Evolutionary conservation across 2,888 invertebrate species (phyloP).

Genomic region (Herminia tarsipennalis): DNA sequence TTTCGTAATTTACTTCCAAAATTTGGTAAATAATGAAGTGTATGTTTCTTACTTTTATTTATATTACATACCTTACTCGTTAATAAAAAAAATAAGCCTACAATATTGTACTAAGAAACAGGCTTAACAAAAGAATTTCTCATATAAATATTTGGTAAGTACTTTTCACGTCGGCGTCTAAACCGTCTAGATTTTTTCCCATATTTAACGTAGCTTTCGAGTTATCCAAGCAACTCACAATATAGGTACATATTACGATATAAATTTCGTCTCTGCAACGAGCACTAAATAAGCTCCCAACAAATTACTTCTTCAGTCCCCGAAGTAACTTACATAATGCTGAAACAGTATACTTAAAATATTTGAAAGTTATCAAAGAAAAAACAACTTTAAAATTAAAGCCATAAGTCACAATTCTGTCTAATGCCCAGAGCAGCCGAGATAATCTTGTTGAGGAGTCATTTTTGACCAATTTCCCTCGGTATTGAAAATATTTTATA

Average conservation of each 20-base stretch:
- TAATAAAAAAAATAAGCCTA: too few species aligned
- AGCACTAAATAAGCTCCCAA: slow-evolving; percentile 46
- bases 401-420: slow-evolving; percentile 44
- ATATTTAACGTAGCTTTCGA: slow-evolving; percentile 26
- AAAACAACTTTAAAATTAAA: slow-evolving; percentile 49
- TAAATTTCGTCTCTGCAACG: slow-evolving; percentile 41
- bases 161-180: not conserved
- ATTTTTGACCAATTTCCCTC: slow-evolving; percentile 77
- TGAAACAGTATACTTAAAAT: slow-evolving; percentile 58
- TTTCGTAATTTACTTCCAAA: too few species aligned
- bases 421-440: slow-evolving; percentile 39
- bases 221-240: slow-evolving; percentile 26
- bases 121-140: not conserved
- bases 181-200: slow-evolving; percentile 12
- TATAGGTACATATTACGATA: slow-evolving; percentile 38
- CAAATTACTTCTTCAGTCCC: slow-evolving; percentile 51
- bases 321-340: slow-evolving; percentile 56
- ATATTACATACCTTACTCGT: too few species aligned
- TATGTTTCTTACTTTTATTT: too few species aligned
- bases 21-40: too few species aligned
- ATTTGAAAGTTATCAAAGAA: slow-evolving; percentile 44
- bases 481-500: slow-evolving; percentile 76
- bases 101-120: not conserved
- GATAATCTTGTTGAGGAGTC: slow-evolving; percentile 73
- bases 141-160: slow-evolving; percentile 4